A percentile compares a stretch with the other conserved stretches of the same genome.
Evolutionary conservation across 2,888 invertebrate genomes (phyloP).

Genomic region (Drosophila mimetica): DNA sequence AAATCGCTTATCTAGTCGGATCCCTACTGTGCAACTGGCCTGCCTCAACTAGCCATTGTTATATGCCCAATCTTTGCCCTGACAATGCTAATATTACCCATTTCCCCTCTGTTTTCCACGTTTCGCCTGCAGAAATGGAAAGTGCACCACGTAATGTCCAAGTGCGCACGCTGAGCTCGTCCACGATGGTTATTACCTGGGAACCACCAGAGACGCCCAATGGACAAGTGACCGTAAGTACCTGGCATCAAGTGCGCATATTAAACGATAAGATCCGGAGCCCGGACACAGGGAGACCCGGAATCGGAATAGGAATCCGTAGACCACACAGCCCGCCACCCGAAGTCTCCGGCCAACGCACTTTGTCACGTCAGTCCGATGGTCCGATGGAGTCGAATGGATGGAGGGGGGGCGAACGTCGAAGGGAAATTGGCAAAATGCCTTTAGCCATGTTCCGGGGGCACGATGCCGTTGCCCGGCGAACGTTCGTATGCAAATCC

Average conservation of each 20-base stretch:
- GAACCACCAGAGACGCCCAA: slow-evolving; percentile 98
- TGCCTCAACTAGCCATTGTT: not conserved
- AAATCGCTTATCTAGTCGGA: not conserved
- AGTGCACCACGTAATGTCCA: slow-evolving; percentile 97
- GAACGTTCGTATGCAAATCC: slow-evolving; percentile 25
- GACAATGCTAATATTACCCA: slow-evolving; percentile 27
- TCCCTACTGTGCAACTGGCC: not conserved
- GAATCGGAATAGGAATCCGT: not conserved
- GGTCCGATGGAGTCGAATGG: not conserved
- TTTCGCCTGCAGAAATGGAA: slow-evolving; percentile 91
- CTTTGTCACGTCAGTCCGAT: slow-evolving; percentile 56
- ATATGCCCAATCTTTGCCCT: slow-evolving; percentile 11
- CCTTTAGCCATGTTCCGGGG: slow-evolving; percentile 52
- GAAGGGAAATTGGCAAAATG: slow-evolving; percentile 50
- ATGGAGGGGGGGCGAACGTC: slow-evolving; percentile 12
- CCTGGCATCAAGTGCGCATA: slow-evolving; percentile 56
- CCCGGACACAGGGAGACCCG: slow-evolving; percentile 4
- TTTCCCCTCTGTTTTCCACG: slow-evolving; percentile 13
- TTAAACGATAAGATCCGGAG: slow-evolving; percentile 51
- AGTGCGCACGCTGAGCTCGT: slow-evolving; percentile 96
- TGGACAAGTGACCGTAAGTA: slow-evolving; percentile 96
- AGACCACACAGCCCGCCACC: not conserved
- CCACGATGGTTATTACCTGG: slow-evolving; percentile 99
- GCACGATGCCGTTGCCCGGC: not conserved
- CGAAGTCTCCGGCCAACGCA: slow-evolving; percentile 41